phyloP scores from a whole-genome alignment of 2,797 vertebrate species.

The Alcedo quadribrachys region DNA sequence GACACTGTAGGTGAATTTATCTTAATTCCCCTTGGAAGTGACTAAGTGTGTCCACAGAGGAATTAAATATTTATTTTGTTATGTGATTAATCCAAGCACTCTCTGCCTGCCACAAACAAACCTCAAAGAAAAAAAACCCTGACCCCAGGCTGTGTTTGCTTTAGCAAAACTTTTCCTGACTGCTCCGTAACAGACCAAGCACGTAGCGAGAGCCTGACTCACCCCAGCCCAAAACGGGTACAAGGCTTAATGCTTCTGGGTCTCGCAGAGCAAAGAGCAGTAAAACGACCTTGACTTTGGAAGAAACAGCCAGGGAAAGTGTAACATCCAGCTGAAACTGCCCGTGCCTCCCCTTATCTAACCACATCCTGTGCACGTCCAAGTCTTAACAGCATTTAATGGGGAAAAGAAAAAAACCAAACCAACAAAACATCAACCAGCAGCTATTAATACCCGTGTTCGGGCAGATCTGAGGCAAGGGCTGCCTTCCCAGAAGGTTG shows the following conservation, averaged over 20 bases:
- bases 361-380: neutral
- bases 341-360: neutral
- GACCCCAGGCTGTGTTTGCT: neutral
- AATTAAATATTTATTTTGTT: conserved; percentile 27
- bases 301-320: neutral
- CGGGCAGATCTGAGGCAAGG: neutral
- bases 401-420: neutral
- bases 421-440: neutral
- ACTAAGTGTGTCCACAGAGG: neutral
- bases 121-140: neutral
- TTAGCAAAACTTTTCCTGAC: neutral
- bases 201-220: neutral
- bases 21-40: neutral
- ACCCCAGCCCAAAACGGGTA: neutral
- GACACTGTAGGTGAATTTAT: neutral
- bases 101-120: neutral
- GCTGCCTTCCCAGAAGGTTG: neutral
- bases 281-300: neutral
- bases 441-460: neutral
- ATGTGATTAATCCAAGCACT: neutral
- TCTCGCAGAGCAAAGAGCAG: neutral
- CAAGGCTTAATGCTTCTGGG: neutral
- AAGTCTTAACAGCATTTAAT: neutral
- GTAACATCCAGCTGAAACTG: neutral
- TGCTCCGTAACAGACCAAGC: neutral